Conservation (phyloP, 2,113 vertebrate genomes). For the Gavialis gangeticus region DNA sequence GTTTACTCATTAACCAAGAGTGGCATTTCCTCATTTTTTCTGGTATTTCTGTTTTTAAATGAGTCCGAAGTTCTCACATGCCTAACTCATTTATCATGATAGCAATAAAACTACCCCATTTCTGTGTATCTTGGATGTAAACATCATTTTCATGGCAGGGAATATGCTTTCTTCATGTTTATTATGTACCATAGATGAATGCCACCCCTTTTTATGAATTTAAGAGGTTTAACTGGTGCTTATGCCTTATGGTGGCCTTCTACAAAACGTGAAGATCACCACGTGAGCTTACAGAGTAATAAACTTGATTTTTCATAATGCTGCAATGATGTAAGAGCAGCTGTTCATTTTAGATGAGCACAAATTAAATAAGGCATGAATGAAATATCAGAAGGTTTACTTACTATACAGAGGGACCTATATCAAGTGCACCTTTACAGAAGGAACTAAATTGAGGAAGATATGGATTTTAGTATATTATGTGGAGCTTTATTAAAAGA, state of each 20-base stretch:
- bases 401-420: neutral
- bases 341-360: neutral
- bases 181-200: neutral
- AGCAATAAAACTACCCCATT: neutral
- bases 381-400: neutral
- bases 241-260: neutral
- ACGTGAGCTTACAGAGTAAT: neutral
- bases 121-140: neutral
- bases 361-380: neutral
- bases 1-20: neutral
- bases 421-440: neutral
- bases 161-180: neutral
- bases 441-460: neutral
- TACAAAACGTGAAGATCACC: neutral
- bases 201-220: neutral
- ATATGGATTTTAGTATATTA: neutral
- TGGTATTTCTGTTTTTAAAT: neutral
- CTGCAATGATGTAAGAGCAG: neutral
- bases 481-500: neutral
- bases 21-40: neutral
- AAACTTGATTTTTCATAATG: neutral
- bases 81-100: neutral
- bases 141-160: neutral
- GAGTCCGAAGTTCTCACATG: neutral
- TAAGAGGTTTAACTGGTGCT: neutral